Evolutionary conservation across 1,140 invertebrate genomes (phyloP).

Genomic region (Micrasema longulum): DNA sequence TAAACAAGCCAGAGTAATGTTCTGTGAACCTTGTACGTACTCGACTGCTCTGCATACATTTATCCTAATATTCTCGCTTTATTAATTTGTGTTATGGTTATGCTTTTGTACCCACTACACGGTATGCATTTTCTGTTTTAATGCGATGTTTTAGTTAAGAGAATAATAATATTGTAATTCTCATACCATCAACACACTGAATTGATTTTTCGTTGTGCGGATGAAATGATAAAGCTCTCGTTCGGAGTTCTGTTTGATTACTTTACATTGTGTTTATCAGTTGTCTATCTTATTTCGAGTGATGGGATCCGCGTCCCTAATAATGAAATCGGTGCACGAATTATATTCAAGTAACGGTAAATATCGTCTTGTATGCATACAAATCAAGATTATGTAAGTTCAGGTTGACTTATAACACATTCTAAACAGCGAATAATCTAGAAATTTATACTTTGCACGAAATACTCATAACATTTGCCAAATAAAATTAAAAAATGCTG

Average conservation of each 20-base stretch:
- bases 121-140: constrained; percentile 8
- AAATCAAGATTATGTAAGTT: neutral
- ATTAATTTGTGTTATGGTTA: constrained; percentile 40
- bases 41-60: constrained; percentile 26
- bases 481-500: too few relatives aligned
- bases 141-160: too few relatives aligned
- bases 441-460: too few relatives aligned
- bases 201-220: too few relatives aligned
- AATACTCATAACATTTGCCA: too few relatives aligned
- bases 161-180: too few relatives aligned
- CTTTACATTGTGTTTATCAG: neutral
- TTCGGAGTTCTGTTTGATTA: neutral
- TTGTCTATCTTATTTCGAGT: constrained; percentile 13
- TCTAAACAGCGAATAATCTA: too few relatives aligned
- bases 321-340: constrained; percentile 23
- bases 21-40: constrained; percentile 10
- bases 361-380: constrained; percentile 3
- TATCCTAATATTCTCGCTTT: constrained; percentile 28
- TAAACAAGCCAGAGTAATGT: constrained; percentile 40
- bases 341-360: constrained; percentile 13
- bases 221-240: too few relatives aligned
- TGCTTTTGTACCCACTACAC: neutral
- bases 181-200: too few relatives aligned
- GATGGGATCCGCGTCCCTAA: neutral
- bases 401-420: neutral